Conservation (phyloP, 2,888 invertebrate species). For the Meliscaeva auricollis region DNA sequence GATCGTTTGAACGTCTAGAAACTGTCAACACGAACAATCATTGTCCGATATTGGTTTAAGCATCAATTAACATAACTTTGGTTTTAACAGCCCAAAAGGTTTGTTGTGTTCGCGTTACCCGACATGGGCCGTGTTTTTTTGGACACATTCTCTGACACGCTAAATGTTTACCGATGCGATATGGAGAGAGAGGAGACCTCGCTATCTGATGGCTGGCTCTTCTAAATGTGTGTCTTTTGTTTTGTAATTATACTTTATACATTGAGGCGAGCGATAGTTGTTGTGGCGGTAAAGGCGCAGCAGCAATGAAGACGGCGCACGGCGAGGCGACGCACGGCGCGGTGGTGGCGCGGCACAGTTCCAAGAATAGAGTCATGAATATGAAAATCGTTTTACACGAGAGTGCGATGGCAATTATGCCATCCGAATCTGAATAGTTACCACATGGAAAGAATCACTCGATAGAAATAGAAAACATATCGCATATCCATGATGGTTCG, state of each 20-base stretch:
- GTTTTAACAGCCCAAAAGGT: slow-evolving; percentile 71
- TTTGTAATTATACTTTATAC: slow-evolving; percentile 62
- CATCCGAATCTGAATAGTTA: slow-evolving; percentile 72
- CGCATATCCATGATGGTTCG: slow-evolving; percentile 66
- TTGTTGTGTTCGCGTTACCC: slow-evolving; percentile 57
- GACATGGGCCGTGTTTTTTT: slow-evolving; percentile 40
- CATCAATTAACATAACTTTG: slow-evolving; percentile 75
- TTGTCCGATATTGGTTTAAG: slow-evolving; percentile 72
- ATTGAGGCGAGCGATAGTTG: slow-evolving; percentile 1
- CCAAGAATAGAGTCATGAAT: slow-evolving; percentile 73
- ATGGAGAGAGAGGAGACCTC: slow-evolving; percentile 22
- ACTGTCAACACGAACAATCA: slow-evolving; percentile 72
- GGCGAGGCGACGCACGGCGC: neutral
- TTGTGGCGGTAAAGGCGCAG: neutral
- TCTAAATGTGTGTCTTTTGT: slow-evolving; percentile 68
- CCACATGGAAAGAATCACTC: slow-evolving; percentile 75
- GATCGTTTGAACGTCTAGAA: slow-evolving; percentile 55
- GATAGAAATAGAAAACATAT: slow-evolving; percentile 76
- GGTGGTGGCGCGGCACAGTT: slow-evolving; percentile 31
- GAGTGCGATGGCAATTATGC: slow-evolving; percentile 71
- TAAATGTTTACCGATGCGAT: slow-evolving; percentile 62
- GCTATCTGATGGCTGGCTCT: neutral
- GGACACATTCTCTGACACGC: slow-evolving; percentile 34
- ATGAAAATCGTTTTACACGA: slow-evolving; percentile 68
- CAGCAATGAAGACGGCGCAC: neutral